Conservation (phyloP, 2,797 vertebrate species). For the Hyperoplus lanceolatus region DNA sequence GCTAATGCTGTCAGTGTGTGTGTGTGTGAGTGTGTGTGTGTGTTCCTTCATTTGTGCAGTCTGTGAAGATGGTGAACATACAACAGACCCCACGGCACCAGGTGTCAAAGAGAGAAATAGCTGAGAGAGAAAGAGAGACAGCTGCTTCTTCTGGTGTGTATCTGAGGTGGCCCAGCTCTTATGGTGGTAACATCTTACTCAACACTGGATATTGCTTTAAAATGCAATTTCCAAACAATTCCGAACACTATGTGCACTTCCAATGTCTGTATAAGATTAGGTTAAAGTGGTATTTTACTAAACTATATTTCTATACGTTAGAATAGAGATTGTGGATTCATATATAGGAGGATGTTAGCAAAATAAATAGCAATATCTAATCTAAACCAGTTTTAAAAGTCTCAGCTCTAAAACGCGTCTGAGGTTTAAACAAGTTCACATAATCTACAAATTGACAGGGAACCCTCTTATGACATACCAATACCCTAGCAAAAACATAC, state of each 20-base stretch:
- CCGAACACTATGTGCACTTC: background rate
- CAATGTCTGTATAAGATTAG: background rate
- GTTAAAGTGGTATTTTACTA: constrained; percentile 2
- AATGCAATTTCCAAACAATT: background rate
- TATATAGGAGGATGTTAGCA: background rate
- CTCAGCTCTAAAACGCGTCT: background rate
- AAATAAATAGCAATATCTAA: constrained; percentile 8
- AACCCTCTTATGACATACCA: background rate
- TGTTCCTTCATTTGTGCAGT: constrained; percentile 42
- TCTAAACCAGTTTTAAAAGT: background rate
- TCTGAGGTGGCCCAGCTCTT: constrained; percentile 59
- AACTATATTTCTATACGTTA: background rate
- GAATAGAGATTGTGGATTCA: background rate
- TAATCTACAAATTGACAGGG: background rate
- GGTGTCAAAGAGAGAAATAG: constrained; percentile 78
- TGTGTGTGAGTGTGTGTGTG: constrained; percentile 17
- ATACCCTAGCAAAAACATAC: background rate
- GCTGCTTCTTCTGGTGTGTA: constrained; percentile 69
- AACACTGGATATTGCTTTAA: constrained; percentile 22
- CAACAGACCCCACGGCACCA: constrained; percentile 77
- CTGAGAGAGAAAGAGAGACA: constrained; percentile 73
- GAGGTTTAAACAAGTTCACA: background rate
- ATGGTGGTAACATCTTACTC: constrained; percentile 31
- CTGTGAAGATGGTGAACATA: constrained; percentile 34
- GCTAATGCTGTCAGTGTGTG: constrained; percentile 13